Conservation (phyloP, 2,113 vertebrate genomes). For the Plotosus lineatus region DNA sequence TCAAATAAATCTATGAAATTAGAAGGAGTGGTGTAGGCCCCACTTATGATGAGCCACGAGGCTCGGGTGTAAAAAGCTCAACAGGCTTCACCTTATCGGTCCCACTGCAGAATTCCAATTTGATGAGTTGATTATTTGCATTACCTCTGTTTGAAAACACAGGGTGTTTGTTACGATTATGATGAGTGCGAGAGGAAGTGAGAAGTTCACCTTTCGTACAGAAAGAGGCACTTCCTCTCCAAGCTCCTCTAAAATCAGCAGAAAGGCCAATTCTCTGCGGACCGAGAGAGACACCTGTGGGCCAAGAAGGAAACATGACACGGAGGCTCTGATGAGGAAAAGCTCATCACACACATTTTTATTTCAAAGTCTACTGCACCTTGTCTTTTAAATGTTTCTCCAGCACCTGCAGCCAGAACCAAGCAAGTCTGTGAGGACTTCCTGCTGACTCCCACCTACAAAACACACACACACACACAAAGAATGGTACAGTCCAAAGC, state of each 20-base stretch:
- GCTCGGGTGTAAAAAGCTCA: too few species aligned
- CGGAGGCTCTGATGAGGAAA: background rate
- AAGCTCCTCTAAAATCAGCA: conserved; percentile 86
- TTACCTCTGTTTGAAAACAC: background rate
- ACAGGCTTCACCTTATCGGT: too few species aligned
- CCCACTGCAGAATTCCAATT: too few species aligned
- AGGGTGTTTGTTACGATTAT: too few species aligned
- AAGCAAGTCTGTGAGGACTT: conserved; percentile 83
- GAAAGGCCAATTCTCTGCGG: conserved; percentile 83
- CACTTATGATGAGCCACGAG: too few species aligned
- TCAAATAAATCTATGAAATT: background rate
- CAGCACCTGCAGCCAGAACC: conserved; percentile 91
- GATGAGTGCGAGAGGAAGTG: background rate
- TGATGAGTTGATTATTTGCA: background rate
- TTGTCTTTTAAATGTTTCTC: conserved; percentile 79
- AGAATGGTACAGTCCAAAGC: background rate
- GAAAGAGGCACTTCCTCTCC: conserved; percentile 75
- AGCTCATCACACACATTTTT: background rate
- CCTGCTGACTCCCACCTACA: conserved; percentile 73
- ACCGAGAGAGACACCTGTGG: conserved; percentile 66
- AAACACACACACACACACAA: background rate
- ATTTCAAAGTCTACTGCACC: conserved; percentile 65
- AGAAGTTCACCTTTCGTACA: conserved; percentile 72
- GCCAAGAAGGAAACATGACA: background rate
- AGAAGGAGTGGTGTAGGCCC: background rate